A percentile compares a stretch with the other conserved stretches of the same genome.
phyloP scores from a whole-genome alignment of 2,113 vertebrate genomes.

The Corythornis cristatus region DNA sequence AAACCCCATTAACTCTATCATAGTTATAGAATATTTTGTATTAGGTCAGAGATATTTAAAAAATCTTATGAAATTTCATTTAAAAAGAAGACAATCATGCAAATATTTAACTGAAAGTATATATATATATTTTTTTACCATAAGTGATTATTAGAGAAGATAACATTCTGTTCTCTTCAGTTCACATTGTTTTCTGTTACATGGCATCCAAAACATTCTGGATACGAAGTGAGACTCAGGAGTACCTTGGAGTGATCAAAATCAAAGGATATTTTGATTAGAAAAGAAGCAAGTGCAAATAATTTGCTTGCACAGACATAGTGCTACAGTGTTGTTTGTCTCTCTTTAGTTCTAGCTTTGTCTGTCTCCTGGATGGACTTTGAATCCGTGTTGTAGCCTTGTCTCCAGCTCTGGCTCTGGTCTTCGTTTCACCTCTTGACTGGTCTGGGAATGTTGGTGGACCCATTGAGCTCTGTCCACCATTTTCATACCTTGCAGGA shows the following conservation, averaged over 20 bases:
- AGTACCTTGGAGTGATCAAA: not conserved
- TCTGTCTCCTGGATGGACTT: not conserved
- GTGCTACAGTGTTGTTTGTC: rapidly evolving
- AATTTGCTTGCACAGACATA: not conserved
- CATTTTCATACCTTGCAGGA: not conserved
- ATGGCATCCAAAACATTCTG: not conserved
- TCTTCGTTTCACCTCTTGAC: not conserved
- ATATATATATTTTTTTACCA: not conserved
- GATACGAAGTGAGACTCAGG: not conserved
- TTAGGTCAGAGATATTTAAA: not conserved
- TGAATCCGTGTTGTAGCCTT: not conserved
- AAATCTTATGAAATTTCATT: not conserved
- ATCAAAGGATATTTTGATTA: not conserved
- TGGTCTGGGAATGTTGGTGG: not conserved
- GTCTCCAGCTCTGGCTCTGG: not conserved
- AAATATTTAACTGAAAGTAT: not conserved
- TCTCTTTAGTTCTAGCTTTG: not conserved
- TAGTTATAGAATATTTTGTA: not conserved
- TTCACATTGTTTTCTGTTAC: not conserved
- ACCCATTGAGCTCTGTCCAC: not conserved
- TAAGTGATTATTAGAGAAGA: not conserved
- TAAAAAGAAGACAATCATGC: not conserved
- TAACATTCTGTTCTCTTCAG: not conserved
- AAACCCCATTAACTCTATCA: not conserved
- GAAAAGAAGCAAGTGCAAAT: not conserved